Conservation (phyloP, 1,140 invertebrate species). For the Cephus cinctus region DNA sequence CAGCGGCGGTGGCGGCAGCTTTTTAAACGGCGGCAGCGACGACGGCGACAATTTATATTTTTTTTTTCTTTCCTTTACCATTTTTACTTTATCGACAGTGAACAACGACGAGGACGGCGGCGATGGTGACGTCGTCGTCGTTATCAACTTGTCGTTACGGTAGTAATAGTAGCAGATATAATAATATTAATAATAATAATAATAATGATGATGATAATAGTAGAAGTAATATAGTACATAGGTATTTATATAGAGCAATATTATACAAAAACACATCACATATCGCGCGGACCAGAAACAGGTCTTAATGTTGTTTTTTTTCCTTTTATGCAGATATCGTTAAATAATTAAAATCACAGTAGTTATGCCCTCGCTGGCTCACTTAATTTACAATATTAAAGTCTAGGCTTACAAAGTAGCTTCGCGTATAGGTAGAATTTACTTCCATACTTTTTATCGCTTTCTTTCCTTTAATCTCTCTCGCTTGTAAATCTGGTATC, state of each 20-base stretch:
- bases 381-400: conserved; percentile 52
- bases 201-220: too few relatives aligned
- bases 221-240: conserved; percentile 55
- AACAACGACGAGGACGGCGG: too few relatives aligned
- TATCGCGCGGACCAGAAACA: conserved; percentile 44
- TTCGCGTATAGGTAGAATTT: conserved; percentile 42
- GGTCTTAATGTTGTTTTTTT: conserved; percentile 38
- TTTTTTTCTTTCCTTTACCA: too few relatives aligned
- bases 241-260: conserved; percentile 56
- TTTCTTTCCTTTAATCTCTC: too few relatives aligned
- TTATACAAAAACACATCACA: conserved; percentile 59
- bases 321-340: conserved; percentile 45
- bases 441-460: too few relatives aligned
- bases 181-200: too few relatives aligned
- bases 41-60: conserved; percentile 47
- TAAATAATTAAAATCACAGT: conserved; percentile 60
- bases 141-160: too few relatives aligned
- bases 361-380: conserved; percentile 56
- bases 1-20: conserved; percentile 32
- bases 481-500: conserved; percentile 17
- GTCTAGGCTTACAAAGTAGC: conserved; percentile 50
- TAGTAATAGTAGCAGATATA: too few relatives aligned
- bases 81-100: too few relatives aligned
- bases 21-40: conserved; percentile 40
- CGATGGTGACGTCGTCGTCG: too few relatives aligned